phyloP scores from a whole-genome alignment of 2,113 vertebrate species.

The Scomber colias region DNA sequence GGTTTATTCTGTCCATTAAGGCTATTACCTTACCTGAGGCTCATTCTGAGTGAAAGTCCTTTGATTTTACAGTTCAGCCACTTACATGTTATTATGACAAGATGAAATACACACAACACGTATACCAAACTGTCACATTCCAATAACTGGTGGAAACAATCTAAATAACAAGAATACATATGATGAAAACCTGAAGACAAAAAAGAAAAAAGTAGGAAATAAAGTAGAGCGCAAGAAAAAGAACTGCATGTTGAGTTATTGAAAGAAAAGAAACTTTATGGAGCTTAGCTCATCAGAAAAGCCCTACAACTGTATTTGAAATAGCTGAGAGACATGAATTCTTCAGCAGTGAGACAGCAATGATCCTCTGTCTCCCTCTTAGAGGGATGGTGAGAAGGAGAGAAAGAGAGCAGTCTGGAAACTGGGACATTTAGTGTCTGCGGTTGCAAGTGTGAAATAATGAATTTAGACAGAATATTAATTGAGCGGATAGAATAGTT shows the following conservation, averaged over 20 bases:
- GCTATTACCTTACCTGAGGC: too few relatives aligned
- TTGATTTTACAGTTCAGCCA: background rate
- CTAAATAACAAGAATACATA: too few relatives aligned
- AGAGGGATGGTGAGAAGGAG: background rate
- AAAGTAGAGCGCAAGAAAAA: background rate
- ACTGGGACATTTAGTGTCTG: constrained; percentile 14
- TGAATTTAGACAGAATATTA: background rate
- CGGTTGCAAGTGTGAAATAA: background rate
- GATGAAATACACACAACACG: background rate
- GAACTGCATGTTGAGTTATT: background rate
- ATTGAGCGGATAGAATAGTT: background rate
- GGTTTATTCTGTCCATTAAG: too few relatives aligned
- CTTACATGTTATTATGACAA: background rate
- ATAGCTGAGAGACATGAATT: constrained; percentile 3
- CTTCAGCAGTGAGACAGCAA: background rate
- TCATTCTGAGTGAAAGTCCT: too few relatives aligned
- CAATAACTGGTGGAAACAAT: background rate
- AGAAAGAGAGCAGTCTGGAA: background rate
- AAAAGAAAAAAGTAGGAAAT: background rate
- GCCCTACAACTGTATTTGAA: background rate
- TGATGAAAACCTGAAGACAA: background rate
- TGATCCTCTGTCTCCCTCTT: background rate
- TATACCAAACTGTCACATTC: background rate
- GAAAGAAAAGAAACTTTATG: background rate
- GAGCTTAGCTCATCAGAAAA: constrained; percentile 9